These are phyloP conservation scores for Apeira syringaria DNA, from an alignment of 2,888 invertebrate genomes.

Conservation along the genomic window DNA sequence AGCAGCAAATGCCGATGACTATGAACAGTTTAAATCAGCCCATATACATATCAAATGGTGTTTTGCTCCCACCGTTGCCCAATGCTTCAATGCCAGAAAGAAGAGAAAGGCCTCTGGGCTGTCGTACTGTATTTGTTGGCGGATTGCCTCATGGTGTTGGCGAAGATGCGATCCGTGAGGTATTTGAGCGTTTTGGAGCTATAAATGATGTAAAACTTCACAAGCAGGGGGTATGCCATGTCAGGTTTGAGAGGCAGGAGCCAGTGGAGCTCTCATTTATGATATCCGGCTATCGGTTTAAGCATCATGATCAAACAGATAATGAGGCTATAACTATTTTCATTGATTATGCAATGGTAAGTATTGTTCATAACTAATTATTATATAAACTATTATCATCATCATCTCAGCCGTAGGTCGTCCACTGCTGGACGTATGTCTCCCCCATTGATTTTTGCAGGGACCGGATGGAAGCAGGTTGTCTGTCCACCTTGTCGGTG, in stretches of 20 bases:
- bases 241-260: constrained; percentile 91
- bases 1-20: constrained; percentile 45
- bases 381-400: too few species aligned
- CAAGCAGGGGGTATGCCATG: constrained; percentile 96
- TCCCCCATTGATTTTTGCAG: too few species aligned
- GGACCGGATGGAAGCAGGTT: too few species aligned
- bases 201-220: constrained; percentile 85
- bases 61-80: constrained; percentile 93
- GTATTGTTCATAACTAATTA: constrained; percentile 22
- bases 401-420: too few species aligned
- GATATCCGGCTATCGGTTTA: constrained; percentile 90
- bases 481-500: too few species aligned
- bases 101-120: constrained; percentile 78
- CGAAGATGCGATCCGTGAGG: constrained; percentile 91
- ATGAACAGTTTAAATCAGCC: constrained; percentile 38
- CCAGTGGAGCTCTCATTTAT: constrained; percentile 93
- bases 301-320: constrained; percentile 88
- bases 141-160: constrained; percentile 94
- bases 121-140: constrained; percentile 95
- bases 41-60: constrained; percentile 87
- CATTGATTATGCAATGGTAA: constrained; percentile 92
- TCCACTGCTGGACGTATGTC: too few species aligned
- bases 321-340: constrained; percentile 90
- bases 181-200: constrained; percentile 89
- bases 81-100: constrained; percentile 71